Evolutionary conservation across 2,113 vertebrate species (phyloP), one percentile per base, ranked within the genome.

Genomic region (Dissostichus mawsoni): DNA sequence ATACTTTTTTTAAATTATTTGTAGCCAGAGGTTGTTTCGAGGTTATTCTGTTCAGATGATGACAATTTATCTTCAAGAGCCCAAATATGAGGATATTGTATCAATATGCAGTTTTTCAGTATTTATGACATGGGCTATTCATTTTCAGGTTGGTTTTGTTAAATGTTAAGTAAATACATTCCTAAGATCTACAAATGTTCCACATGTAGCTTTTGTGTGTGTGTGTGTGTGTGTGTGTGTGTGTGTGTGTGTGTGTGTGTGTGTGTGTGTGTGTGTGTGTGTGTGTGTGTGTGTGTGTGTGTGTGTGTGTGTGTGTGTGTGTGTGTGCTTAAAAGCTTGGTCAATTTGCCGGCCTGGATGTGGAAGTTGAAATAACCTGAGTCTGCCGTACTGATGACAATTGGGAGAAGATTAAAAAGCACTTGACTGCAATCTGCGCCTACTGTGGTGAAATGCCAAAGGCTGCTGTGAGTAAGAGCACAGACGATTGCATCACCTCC

Each of bases 341-440:
- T 72, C 72, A 56, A 16, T 69, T 58, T 20, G 12, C 20, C 53
- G 47, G 57, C 67, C 10, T 11, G 36, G 51, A 76, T 63, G 23
- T 58, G 45, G n/a, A 41, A 71, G 48, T 25, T 0, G 33, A 68
- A 18, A 68, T 72, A 57, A 45, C 18, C 58, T 14, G 55, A 74
- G 69, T 53, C 20, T 81, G 76, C 55, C 25, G 51, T 55, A 76
- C 61, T 62, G 65, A 83, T 74, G 68, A 73, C 81, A 88, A 91
- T 84, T 86, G 79, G 59, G 36, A 11, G 64, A 81, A 87, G 76
- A 91, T 92, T 90, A 89, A 89, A 91, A 85, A 83, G 79, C 73
- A 57, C 69, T 87, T 78, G 65, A 80, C 55, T 63, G 68, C 64
- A 83, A 80, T 90, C 85, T 86, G 76, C 17, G 29, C 81, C 82